A percentile compares a stretch with the other conserved stretches of the same genome.
Conservation (phyloP, 2,113 vertebrate genomes). For the Natator depressus region DNA sequence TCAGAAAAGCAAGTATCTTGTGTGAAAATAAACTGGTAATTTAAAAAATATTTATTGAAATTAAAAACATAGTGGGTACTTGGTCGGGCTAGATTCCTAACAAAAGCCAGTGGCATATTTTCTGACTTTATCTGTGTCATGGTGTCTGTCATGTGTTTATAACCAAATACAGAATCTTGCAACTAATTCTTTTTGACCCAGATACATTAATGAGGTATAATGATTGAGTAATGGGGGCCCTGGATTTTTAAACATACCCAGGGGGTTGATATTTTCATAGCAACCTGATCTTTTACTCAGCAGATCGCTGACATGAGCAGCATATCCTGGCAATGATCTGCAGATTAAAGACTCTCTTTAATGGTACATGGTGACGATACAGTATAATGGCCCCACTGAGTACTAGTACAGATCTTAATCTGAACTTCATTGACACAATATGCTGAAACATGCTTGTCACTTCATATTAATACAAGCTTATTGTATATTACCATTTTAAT, state of each 20-base stretch:
- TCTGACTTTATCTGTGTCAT: neutral
- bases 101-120: neutral
- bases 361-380: neutral
- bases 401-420: neutral
- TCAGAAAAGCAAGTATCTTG: neutral
- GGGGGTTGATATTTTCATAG: neutral
- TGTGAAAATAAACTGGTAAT: neutral
- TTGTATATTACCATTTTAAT: neutral
- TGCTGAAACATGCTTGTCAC: neutral
- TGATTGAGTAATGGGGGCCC: neutral
- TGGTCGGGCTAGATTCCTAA: neutral
- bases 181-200: constrained; percentile 62
- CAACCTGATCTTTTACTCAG: constrained; percentile 26
- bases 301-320: neutral
- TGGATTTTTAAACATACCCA: neutral
- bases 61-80: neutral
- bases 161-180: constrained; percentile 44
- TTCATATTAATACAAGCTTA: neutral
- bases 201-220: constrained; percentile 64
- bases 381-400: constrained; percentile 2
- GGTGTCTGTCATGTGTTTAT: constrained; percentile 23
- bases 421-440: neutral
- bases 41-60: neutral
- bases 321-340: neutral
- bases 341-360: neutral